Base-by-base conservation (phyloP, 2,797 vertebrate genomes). In the Myiotriccus ornatus region DNA sequence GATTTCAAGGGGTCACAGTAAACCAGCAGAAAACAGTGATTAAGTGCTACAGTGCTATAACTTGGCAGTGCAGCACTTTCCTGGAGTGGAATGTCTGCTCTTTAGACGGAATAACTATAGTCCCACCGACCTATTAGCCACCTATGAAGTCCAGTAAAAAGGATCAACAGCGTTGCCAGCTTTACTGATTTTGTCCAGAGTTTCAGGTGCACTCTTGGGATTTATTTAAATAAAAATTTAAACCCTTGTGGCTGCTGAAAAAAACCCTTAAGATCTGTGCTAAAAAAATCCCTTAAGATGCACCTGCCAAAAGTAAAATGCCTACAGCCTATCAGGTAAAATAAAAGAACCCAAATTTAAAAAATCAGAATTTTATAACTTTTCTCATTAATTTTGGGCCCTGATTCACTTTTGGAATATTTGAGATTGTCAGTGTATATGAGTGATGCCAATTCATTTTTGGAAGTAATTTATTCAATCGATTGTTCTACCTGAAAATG, bases 401-500 rank as follows among this genome's bases (percentile, higher is more conserved):
- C 16, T 41, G 13, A 43, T 35, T 52, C 17, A 53, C 17, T 89
- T 95, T 91, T 87, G 43, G 56, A 91, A 75, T 89, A 85, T 71
- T 69, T 92, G 53, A 76, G 60, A 76, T 75, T 80, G n/a, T 79
- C 39, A 49, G 13, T 59, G n/a, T 56, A 65, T 35, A 30, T 1
- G 10, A 86, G 9, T 37, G 46, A 92, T 50, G 27, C 21, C 27
- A 49, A 28, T 91, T 89, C 63, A 81, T 59, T 95, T 92, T 65
- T 79, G 67, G 39, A 91, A 91, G 52, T 44, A 68, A 56, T 86
- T 76, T 70, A 71, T 87, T 92, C 41, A 70, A 59, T 16, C 46
- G 47, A 73, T 70, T 88, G 37, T 70, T 89, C 44, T 76, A 90
- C 78, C 35, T 78, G 79, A 82, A 88, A 92, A 94, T 53, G 59